Evolutionary conservation across 1,140 invertebrate genomes (phyloP), one percentile per base, ranked within the genome.

Genomic region (Zaprionus taronus): DNA sequence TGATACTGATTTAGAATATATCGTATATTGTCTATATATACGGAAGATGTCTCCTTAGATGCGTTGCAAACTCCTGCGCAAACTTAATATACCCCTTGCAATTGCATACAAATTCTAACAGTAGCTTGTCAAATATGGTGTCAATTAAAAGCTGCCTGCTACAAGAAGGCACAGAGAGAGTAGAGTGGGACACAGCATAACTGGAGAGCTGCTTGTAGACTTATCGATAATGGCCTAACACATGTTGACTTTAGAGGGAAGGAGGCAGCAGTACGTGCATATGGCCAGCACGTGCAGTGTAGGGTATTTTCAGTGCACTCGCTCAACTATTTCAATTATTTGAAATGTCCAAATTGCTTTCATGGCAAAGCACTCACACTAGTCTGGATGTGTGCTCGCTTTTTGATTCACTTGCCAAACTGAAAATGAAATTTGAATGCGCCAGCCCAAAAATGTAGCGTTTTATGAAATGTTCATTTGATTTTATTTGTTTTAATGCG

Each of bases 401-500:
- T 41, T 38, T n/a, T 5, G 38, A 41, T 41, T 6, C 14, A 2
- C 38, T 41, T 41, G 38, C 15, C 38, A 1, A n/a, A 2, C 15
- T n/a, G 15, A 1, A 41, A 41, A 41, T 49, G 17, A 49, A 22
- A 51, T 14, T 51, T 12, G 47, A 51, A 51, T 22, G 47, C 47
- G 22, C 12, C 4, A 14, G 9, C 47, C 12, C 9, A 2, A 15
- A 51, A 51, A 14, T 51, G 47, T 24, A 5, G 1, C 47, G 20
- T 24, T 24, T 51, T 24, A 24, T 51, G 26, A 78, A 79, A 71
- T 61, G 66, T 75, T 61, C 38, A 76, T 80, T 80, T 80, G 79
- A 80, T 76, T 81, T 76, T 76, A 80, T 80, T 80, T 80, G 66
- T 80, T 80, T 80, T 66, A 80, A 80, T 80, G 79, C 72, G 78